Percentiles rank a stretch among this genome's conserved stretches.
Evolutionary conservation across 2,888 invertebrate genomes (phyloP).

Genomic region (Drosophila multiciliata): DNA sequence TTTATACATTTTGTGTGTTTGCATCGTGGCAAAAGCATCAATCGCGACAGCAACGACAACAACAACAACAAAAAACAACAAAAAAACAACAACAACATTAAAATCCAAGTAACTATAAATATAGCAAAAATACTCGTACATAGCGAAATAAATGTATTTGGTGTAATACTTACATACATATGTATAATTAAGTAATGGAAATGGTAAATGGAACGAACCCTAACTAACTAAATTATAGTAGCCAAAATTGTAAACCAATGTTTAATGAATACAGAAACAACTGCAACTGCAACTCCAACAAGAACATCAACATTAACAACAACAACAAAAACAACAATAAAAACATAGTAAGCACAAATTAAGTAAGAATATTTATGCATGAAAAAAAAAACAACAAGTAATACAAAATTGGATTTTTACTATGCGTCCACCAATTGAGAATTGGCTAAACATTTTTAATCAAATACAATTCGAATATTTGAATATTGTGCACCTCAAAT

Average conservation of each 20-base stretch:
- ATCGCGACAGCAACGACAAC: slow-evolving; percentile 30
- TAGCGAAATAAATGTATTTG: slow-evolving; percentile 53
- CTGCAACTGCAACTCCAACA: slow-evolving; percentile 8
- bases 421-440: not conserved
- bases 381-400: not conserved
- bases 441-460: slow-evolving; percentile 2
- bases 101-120: slow-evolving; percentile 56
- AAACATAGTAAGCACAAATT: slow-evolving; percentile 1
- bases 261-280: slow-evolving; percentile 40
- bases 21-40: slow-evolving; percentile 34
- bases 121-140: slow-evolving; percentile 24
- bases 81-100: slow-evolving; percentile 19
- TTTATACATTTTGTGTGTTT: slow-evolving; percentile 41
- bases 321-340: not conserved
- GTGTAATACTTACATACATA: slow-evolving; percentile 43
- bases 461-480: not conserved
- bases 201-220: slow-evolving; percentile 12
- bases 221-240: slow-evolving; percentile 49
- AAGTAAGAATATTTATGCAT: not conserved
- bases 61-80: slow-evolving; percentile 13
- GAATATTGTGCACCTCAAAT: not conserved
- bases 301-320: slow-evolving; percentile 19
- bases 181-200: slow-evolving; percentile 18
- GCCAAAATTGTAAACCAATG: slow-evolving; percentile 66
- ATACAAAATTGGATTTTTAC: not conserved